A percentile compares a stretch with the other conserved stretches of the same genome.
These are phyloP conservation scores for Morus bassanus DNA, from an alignment of 2,797 vertebrate genomes.

Conservation along the genomic window DNA sequence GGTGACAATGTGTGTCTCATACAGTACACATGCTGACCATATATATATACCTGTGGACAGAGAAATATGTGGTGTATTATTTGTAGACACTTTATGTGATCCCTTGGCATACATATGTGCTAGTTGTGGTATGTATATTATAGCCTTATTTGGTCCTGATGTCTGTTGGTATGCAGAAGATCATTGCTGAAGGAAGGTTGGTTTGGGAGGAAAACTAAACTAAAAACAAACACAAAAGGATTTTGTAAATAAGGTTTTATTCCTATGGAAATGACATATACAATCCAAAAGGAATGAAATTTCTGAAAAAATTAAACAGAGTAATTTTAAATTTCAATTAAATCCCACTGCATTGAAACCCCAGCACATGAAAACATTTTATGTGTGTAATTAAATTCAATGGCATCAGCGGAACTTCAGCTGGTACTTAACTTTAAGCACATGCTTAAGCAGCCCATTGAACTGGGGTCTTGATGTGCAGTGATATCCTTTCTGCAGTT, in stretches of 20 bases:
- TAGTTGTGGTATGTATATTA: background rate
- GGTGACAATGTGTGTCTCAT: fast-evolving
- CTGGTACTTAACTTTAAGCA: background rate
- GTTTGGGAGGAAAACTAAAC: background rate
- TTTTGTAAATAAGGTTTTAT: background rate
- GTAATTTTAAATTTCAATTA: background rate
- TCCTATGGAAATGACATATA: background rate
- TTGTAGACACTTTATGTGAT: background rate
- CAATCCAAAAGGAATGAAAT: background rate
- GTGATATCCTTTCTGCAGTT: background rate
- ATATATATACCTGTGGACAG: background rate
- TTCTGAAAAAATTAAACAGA: background rate
- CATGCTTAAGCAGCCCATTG: background rate
- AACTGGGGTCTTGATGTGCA: background rate
- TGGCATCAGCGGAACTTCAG: background rate
- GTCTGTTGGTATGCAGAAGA: background rate
- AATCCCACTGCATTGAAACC: background rate
- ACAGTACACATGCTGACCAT: background rate
- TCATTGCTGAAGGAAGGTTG: background rate
- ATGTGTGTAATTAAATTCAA: background rate
- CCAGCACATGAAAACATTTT: background rate
- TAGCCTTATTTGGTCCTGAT: background rate
- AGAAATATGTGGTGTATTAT: background rate
- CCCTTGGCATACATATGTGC: background rate
- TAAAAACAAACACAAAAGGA: background rate